These are phyloP conservation scores for Amorpha juglandis DNA, from an alignment of 2,888 invertebrate genomes.

Conservation along the genomic window DNA sequence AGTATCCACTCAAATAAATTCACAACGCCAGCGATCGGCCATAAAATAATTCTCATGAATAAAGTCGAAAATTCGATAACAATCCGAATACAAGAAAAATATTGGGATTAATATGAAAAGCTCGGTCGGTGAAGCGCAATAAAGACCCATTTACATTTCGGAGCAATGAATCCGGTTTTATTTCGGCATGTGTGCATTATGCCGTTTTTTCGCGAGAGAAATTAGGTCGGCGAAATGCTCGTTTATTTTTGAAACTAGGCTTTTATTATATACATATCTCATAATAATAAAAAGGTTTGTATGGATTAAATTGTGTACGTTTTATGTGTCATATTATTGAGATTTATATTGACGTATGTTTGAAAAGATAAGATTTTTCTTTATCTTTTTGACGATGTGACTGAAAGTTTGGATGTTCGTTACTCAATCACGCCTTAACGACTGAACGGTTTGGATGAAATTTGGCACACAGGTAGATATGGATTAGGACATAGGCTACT, in stretches of 20 bases:
- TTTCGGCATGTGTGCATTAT: slow-evolving; percentile 14
- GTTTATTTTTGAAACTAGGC: neutral
- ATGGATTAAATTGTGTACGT: no score
- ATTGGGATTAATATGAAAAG: slow-evolving; percentile 13
- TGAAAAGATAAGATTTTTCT: no score
- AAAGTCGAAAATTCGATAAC: slow-evolving; percentile 14
- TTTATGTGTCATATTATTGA: no score
- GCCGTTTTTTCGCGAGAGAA: neutral
- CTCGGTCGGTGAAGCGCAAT: slow-evolving; percentile 4
- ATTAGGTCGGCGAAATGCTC: slow-evolving; percentile 1
- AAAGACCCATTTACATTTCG: slow-evolving; percentile 18
- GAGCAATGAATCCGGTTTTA: slow-evolving; percentile 14
- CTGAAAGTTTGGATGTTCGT: no score
- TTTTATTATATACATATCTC: neutral
- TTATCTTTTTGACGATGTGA: neutral
- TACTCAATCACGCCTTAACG: no score
- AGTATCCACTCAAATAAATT: neutral
- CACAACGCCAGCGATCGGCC: neutral
- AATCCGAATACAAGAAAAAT: slow-evolving; percentile 22
- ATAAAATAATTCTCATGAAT: slow-evolving; percentile 17
- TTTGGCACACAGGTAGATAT: no score
- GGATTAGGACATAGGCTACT: no score
- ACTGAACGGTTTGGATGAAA: no score
- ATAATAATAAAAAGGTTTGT: neutral
- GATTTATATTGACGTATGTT: no score